A percentile compares a stretch with the other conserved stretches of the same genome.
phyloP scores from a whole-genome alignment of 2,888 invertebrate genomes.

The Chrysopilus asiliformis region DNA sequence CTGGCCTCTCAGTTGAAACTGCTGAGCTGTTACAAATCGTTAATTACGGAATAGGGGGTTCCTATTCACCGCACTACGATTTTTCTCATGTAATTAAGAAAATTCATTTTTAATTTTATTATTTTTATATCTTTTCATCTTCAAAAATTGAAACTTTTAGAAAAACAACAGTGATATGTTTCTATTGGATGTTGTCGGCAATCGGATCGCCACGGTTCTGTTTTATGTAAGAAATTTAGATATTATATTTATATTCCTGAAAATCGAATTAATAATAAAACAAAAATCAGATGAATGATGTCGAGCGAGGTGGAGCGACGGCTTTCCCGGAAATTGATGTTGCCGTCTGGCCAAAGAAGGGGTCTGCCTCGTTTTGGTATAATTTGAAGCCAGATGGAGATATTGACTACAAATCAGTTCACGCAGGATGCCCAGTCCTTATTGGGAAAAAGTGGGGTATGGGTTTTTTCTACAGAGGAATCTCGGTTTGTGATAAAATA shows the following conservation, averaged over 20 bases:
- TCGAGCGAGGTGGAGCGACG: constrained; percentile 93
- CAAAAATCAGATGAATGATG: constrained; percentile 76
- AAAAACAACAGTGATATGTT: too few relatives aligned
- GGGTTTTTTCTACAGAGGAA: too few relatives aligned
- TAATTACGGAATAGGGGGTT: constrained; percentile 97
- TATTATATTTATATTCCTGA: neutral
- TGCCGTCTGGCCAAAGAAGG: constrained; percentile 75
- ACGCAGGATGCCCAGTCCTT: constrained; percentile 95
- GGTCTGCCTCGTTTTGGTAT: constrained; percentile 92
- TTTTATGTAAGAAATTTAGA: constrained; percentile 69
- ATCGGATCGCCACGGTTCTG: constrained; percentile 93
- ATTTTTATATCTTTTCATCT: too few relatives aligned
- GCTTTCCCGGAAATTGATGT: constrained; percentile 84
- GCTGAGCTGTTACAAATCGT: constrained; percentile 97
- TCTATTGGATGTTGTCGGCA: too few relatives aligned
- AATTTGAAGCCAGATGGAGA: constrained; percentile 86
- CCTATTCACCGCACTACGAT: constrained; percentile 96
- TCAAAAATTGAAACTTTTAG: too few relatives aligned
- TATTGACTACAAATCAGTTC: constrained; percentile 81
- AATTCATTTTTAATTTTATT: too few relatives aligned
- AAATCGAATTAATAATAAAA: neutral
- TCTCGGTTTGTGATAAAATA: too few relatives aligned
- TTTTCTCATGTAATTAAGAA: constrained; percentile 54
- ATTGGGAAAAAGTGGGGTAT: constrained; percentile 95
- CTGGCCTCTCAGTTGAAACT: constrained; percentile 69